Evolutionary conservation across 1,140 invertebrate species (phyloP), one percentile per base, ranked within the genome.

Genomic region (Harlomillsia oculata): DNA sequence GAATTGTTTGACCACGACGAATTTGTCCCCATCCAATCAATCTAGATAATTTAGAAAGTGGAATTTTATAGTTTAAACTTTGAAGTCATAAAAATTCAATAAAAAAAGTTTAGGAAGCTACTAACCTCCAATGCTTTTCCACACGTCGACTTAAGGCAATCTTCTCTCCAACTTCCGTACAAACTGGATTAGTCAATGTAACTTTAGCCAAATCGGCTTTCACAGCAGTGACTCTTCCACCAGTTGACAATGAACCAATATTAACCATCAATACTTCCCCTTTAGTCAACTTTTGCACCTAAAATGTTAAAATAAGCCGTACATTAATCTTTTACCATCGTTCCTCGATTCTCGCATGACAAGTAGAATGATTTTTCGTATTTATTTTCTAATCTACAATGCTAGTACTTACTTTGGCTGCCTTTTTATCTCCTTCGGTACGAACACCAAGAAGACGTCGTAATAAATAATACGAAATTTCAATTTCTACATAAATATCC

Each of bases 381-480:
- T n/a, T n/a, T n/a, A n/a, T n/a, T n/a, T n/a, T n/a, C n/a, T n/a
- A n/a, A n/a, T n/a, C n/a, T n/a, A n/a, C 6, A 23, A 41, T 16
- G 18, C 21, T 21, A 23, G 18, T 40, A 40, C 60, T 70, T 69
- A 96, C 93, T 75, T 92, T 97, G 2, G 96, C 95, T 25, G 87
- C 97, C 72, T 98, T 99, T 70, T 97, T 98, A 68, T 98, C 96
- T 14, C 94, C 96, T 74, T 99, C 96, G 0, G 92, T 99, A 71
- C 94, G 83, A 0, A 99, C 96, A 40, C 97, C 97, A 2, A 99
- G 77, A 41, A 99, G 76, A 65, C 97, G 80, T 69, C 97, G 87
- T 26, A 99, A 75, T 29, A 99, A 76, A 75, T 96, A 97, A 74
- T 97, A 99, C 2, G 93, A 96, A 68, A 99, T 93, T 80, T 98